Percentiles rank a stretch among this genome's conserved stretches.
These are phyloP conservation scores for Limenitis camilla DNA, from an alignment of 2,888 invertebrate species.

Conservation along the genomic window DNA sequence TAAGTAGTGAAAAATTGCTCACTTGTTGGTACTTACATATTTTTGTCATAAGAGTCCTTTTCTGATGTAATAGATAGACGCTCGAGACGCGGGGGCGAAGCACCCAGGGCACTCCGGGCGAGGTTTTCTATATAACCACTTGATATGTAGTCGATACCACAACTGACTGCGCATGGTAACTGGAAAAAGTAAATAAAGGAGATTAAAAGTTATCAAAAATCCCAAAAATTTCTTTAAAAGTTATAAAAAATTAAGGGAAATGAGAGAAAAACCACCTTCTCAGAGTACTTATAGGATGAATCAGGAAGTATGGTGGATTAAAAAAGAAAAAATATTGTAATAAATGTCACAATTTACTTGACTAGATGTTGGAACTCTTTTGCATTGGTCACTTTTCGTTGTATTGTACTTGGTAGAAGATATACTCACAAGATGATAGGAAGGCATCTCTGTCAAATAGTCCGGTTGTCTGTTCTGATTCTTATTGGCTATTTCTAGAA, in stretches of 20 bases:
- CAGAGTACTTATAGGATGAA: no score
- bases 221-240: no score
- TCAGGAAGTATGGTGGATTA: no score
- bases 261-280: no score
- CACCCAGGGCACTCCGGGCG: constrained; percentile 45
- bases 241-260: no score
- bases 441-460: constrained; percentile 35
- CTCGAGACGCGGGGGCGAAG: constrained; percentile 46
- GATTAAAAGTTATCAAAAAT: background rate
- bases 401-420: background rate
- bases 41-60: constrained; percentile 38
- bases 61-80: constrained; percentile 39
- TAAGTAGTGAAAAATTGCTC: no score
- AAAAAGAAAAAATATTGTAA: no score
- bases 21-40: constrained; percentile 6
- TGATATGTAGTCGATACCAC: constrained; percentile 57
- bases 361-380: no score
- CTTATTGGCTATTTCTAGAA: constrained; percentile 42
- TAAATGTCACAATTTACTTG: no score
- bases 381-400: no score
- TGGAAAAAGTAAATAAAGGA: background rate
- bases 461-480: constrained; percentile 35
- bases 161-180: constrained; percentile 34
- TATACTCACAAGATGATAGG: background rate
- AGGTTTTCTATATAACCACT: constrained; percentile 40